Conservation (phyloP, 2,888 invertebrate genomes). For the Monochamus alternatus region DNA sequence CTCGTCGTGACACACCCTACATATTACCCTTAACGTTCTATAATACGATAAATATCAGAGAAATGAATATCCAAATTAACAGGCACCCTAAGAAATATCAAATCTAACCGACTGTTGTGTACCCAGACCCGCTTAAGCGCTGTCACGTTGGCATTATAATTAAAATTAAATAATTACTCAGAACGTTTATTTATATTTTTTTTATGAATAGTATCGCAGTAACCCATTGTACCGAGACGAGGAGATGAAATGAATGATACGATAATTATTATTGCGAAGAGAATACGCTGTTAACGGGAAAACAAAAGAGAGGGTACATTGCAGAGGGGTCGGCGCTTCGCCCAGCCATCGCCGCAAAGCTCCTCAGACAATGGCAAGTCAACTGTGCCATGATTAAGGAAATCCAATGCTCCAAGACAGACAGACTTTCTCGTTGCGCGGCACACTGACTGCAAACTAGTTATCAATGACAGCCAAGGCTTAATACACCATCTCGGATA, state of each 20-base stretch:
- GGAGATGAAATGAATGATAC: slow-evolving; percentile 4
- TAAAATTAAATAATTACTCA: slow-evolving; percentile 6
- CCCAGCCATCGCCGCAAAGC: slow-evolving; percentile 27
- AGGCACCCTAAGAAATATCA: too few relatives aligned
- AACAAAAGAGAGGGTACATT: slow-evolving; percentile 25
- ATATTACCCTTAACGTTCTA: too few relatives aligned
- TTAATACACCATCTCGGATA: slow-evolving; percentile 22
- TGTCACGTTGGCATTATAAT: neutral
- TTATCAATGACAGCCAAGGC: slow-evolving; percentile 34
- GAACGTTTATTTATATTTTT: neutral
- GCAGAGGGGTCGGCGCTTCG: slow-evolving; percentile 11
- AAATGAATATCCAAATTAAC: too few relatives aligned
- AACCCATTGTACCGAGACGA: slow-evolving; percentile 4
- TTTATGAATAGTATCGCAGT: neutral
- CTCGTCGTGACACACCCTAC: too few relatives aligned
- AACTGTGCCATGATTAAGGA: slow-evolving; percentile 45
- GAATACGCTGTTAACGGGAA: slow-evolving; percentile 27
- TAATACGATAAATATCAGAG: too few relatives aligned
- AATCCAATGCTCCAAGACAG: slow-evolving; percentile 43
- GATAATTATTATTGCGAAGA: slow-evolving; percentile 30
- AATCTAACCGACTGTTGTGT: too few relatives aligned
- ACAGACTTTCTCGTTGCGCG: slow-evolving; percentile 29
- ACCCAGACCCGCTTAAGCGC: neutral
- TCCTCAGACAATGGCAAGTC: slow-evolving; percentile 40
- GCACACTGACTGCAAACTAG: slow-evolving; percentile 23